Conservation (phyloP, 2,797 vertebrate species). For the Phalloptychus januarius region DNA sequence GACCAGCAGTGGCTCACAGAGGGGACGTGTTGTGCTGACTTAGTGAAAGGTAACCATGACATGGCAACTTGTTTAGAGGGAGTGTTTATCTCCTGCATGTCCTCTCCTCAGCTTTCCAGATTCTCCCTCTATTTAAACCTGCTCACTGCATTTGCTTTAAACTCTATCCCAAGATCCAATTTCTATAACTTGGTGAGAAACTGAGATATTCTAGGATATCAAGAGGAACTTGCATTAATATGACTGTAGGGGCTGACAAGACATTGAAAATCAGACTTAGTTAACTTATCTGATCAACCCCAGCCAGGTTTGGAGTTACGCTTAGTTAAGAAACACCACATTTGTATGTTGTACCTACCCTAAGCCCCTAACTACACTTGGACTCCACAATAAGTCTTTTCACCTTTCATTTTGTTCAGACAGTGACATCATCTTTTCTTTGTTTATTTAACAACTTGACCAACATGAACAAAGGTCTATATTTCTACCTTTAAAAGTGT, state of each 20-base stretch:
- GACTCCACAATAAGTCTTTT: background rate
- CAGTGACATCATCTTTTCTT: background rate
- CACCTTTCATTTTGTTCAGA: background rate
- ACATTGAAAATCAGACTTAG: background rate
- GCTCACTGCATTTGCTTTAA: background rate
- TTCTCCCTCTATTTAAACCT: background rate
- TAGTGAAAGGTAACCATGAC: slow-evolving; percentile 21
- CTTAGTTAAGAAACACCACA: too few relatives aligned
- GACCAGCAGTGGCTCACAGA: slow-evolving; percentile 13
- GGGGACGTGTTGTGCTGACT: background rate
- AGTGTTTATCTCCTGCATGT: too few relatives aligned
- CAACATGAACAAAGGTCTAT: background rate
- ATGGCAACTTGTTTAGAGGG: slow-evolving; percentile 13
- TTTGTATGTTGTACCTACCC: too few relatives aligned
- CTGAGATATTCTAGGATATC: background rate
- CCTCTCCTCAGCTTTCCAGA: background rate
- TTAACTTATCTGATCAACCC: background rate
- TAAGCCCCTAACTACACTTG: too few relatives aligned
- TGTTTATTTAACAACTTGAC: background rate
- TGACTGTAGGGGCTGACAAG: background rate
- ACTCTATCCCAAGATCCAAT: background rate
- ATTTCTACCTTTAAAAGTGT: background rate
- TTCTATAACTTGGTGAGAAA: background rate
- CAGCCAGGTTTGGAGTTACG: background rate
- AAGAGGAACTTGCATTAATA: background rate